phyloP scores from a whole-genome alignment of 92 coral and sea anemone species.

The Virgularia gustaviana region DNA sequence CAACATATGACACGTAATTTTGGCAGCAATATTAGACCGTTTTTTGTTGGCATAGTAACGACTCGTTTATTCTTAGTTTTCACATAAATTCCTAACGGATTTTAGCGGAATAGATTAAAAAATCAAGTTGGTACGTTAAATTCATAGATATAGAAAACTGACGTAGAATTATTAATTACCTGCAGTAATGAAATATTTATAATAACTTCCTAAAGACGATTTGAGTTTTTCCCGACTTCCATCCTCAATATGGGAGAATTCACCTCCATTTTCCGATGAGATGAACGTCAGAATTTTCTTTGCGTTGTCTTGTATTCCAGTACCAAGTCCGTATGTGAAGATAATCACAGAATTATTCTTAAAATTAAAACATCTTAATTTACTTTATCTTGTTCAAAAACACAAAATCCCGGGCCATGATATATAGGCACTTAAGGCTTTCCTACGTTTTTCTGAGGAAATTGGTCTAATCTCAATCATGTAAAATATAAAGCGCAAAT shows the following conservation, averaged over 20 bases:
- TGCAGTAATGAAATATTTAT: slow-evolving; percentile 41
- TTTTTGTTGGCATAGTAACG: neutral
- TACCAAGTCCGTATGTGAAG: slow-evolving; percentile 66
- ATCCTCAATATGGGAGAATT: slow-evolving; percentile 48
- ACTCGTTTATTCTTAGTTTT: neutral
- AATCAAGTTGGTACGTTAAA: too few species aligned
- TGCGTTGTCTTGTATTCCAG: slow-evolving; percentile 6
- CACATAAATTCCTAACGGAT: neutral
- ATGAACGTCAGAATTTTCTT: slow-evolving; percentile 42
- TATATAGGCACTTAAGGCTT: neutral
- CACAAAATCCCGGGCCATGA: neutral
- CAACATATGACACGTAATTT: neutral
- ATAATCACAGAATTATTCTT: slow-evolving; percentile 51
- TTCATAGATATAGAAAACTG: too few species aligned
- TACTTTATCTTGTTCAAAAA: neutral
- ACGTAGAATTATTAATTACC: slow-evolving; percentile 4
- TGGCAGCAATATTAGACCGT: neutral
- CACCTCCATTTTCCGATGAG: slow-evolving; percentile 42
- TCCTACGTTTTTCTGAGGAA: neutral
- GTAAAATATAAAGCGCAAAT: neutral
- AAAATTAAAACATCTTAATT: neutral
- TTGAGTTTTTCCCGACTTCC: slow-evolving; percentile 32
- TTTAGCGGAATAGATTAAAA: neutral
- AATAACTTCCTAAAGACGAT: slow-evolving; percentile 58
- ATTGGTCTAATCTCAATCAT: neutral